Evolutionary conservation across 2,888 invertebrate species (phyloP).

Genomic region (Ecliptopera silaceata): DNA sequence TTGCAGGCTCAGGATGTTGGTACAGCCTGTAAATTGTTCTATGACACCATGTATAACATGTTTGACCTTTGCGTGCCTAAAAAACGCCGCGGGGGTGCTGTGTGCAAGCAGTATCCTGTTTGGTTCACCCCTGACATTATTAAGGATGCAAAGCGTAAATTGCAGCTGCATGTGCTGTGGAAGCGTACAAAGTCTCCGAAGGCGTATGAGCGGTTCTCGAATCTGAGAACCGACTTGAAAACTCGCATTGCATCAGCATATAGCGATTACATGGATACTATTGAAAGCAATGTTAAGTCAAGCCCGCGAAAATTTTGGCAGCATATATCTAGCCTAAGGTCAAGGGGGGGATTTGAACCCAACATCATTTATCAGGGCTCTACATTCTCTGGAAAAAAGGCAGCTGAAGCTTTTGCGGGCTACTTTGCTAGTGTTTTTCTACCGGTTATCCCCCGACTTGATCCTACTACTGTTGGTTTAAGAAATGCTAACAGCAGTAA

Average conservation of each 20-base stretch:
- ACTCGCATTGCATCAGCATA: background rate
- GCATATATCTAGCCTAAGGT: background rate
- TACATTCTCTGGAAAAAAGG: background rate
- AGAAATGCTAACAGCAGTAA: background rate
- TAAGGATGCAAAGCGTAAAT: background rate
- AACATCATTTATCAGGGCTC: background rate
- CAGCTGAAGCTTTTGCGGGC: constrained; percentile 6
- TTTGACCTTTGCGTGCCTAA: background rate
- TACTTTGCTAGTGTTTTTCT: constrained; percentile 10
- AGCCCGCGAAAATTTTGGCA: background rate
- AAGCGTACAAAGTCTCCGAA: background rate
- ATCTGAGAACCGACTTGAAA: background rate
- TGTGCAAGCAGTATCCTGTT: background rate
- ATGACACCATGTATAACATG: background rate
- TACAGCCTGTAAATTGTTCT: too few relatives aligned
- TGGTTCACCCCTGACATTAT: background rate
- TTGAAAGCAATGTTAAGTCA: background rate
- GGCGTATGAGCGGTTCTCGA: background rate
- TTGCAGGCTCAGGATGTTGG: too few relatives aligned
- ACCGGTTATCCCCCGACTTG: background rate
- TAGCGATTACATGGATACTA: background rate
- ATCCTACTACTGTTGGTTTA: background rate
- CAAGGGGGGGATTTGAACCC: background rate
- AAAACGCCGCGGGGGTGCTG: background rate
- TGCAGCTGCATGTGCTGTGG: background rate